Evolutionary conservation across 2,797 vertebrate genomes (phyloP), one percentile per base, ranked within the genome.

Genomic region (Holocentrus rufus): DNA sequence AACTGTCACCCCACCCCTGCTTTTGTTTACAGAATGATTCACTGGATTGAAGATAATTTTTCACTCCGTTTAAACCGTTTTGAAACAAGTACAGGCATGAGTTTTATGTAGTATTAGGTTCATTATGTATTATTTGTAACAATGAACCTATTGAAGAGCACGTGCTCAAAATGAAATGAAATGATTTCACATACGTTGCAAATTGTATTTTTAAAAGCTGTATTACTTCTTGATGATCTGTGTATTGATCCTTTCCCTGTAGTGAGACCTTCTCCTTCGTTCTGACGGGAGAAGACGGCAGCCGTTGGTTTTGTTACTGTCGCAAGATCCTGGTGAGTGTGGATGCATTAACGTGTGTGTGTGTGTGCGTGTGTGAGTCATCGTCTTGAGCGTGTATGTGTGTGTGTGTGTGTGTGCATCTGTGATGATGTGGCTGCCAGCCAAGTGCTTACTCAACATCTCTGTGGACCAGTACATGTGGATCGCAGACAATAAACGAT

Each of bases 211-310:
- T 39, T 39, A 39, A 39, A 39, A 9, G 11, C 10, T 42, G 39
- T 13, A 44, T 44, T 5, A 17, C 4, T 4, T 44, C 42, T 44
- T 10, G 11, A 46, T 59, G 15, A 58, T 50, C 10, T 47, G 11
- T 69, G 50, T 77, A 15, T 62, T 52, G 1, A 46, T 72, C n/a
- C 30, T 25, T 3, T 57, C 10, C 81, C 90, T 85, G 10, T 90
- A 99, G 98, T 79, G 97, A 99, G 94, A 99, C 97, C 0, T 99
- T 99, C 91, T 99, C 98, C 63, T 99, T 99, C 14, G 97, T 99
- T 62, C 90, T 99, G 87, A 99, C 97, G 4, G 96, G 97, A 42
- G 98, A 99, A 89, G 98, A 99, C 23, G 98, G 97, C 70, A 97
- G 96, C 85, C 96, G 98, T 74, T 97, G 97, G 95, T 99, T 99